Evolutionary conservation across 2,113 vertebrate species (phyloP).

Genomic region (Dicentrarchus labrax): DNA sequence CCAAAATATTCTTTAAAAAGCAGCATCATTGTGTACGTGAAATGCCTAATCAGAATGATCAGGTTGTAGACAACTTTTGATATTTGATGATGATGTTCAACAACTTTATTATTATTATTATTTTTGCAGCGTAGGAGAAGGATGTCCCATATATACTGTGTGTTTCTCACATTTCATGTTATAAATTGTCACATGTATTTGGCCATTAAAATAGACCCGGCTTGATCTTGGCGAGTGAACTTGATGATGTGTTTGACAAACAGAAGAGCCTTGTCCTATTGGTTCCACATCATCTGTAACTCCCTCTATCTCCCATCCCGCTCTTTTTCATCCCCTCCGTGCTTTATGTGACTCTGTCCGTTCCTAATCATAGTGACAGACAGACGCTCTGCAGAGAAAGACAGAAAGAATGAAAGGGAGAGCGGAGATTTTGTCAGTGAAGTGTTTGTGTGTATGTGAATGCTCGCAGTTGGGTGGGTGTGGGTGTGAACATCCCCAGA

Average conservation of each 20-base stretch:
- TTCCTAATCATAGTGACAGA: conserved; percentile 83
- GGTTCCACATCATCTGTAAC: conserved; percentile 73
- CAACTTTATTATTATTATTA: conserved; percentile 5
- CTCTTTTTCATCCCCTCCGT: conserved; percentile 69
- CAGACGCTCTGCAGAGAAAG: conserved; percentile 81
- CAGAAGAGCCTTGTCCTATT: conserved; percentile 74
- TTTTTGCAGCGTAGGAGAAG: background rate
- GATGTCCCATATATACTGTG: background rate
- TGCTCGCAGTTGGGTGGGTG: conserved; percentile 58
- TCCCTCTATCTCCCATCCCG: conserved; percentile 69
- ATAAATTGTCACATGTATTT: conserved; percentile 14
- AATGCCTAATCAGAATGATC: background rate
- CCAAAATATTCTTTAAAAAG: background rate
- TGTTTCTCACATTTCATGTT: conserved; percentile 1
- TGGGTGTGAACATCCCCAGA: conserved; percentile 55
- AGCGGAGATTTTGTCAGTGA: conserved; percentile 70
- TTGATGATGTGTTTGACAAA: conserved; percentile 60
- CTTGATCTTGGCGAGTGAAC: conserved; percentile 32
- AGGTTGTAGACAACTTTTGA: background rate
- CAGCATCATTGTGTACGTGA: background rate
- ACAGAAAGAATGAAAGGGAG: conserved; percentile 74
- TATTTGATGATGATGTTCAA: background rate
- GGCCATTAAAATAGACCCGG: conserved; percentile 4
- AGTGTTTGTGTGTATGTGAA: conserved; percentile 67
- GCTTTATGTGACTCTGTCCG: conserved; percentile 74